Evolutionary conservation across 1,140 invertebrate genomes (phyloP).

Genomic region (Eciton burchellii): DNA sequence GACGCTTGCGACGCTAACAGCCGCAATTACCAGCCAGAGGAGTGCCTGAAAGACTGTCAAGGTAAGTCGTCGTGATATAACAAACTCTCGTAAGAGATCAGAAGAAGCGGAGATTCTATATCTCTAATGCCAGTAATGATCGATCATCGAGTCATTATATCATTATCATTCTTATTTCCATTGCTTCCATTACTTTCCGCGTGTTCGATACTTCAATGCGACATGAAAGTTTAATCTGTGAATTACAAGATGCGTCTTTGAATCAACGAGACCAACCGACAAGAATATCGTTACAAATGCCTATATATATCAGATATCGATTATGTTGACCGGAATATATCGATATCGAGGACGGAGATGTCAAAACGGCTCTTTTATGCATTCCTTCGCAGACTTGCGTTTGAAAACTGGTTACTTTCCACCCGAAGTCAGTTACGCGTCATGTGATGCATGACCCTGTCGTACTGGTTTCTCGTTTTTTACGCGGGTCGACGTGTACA

Average conservation of each 20-base stretch:
- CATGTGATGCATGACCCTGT: not conserved
- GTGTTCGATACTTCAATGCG: no score
- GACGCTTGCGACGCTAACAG: constrained; percentile 83
- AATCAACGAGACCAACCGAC: no score
- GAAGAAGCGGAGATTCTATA: not conserved
- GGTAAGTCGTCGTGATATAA: constrained; percentile 79
- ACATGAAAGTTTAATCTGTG: no score
- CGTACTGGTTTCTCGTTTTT: constrained; percentile 50
- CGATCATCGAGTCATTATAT: no score
- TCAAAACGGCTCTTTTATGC: not conserved
- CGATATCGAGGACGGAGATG: not conserved
- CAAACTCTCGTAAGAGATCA: not conserved
- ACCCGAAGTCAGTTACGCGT: not conserved
- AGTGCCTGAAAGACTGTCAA: constrained; percentile 86
- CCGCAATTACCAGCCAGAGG: constrained; percentile 85
- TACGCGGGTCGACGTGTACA: not conserved
- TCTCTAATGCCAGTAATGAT: no score
- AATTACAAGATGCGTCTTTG: no score
- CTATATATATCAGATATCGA: no score
- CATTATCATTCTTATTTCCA: no score
- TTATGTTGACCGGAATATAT: not conserved
- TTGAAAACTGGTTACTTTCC: not conserved
- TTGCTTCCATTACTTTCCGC: no score
- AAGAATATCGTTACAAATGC: no score
- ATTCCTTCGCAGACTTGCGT: not conserved